Evolutionary conservation across 53 echinoderm and acorn worm genomes (phyloP).

Genomic region (Pentamera pediparva): DNA sequence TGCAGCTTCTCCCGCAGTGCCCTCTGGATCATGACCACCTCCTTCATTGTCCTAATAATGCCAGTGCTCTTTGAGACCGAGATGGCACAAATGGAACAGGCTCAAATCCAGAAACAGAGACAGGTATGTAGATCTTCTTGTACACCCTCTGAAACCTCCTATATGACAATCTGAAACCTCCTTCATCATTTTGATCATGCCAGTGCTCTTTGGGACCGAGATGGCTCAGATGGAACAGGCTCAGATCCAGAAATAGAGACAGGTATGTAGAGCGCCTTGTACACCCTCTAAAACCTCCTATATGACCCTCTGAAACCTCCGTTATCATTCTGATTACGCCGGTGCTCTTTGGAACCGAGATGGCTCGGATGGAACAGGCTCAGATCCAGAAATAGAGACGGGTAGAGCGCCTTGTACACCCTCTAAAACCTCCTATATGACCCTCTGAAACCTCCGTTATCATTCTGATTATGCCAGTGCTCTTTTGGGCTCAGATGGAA

Average conservation of each 20-base stretch:
- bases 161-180: too few relatives aligned
- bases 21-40: constrained; percentile 79
- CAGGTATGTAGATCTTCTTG: too few relatives aligned
- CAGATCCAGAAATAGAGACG: constrained; percentile 96
- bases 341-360: constrained; percentile 83
- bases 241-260: constrained; percentile 93
- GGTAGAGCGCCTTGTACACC: too few relatives aligned
- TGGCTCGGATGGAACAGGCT: constrained; percentile 97
- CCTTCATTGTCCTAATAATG: constrained; percentile 79
- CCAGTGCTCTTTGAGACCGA: constrained; percentile 89
- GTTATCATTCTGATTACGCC: constrained; percentile 84
- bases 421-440: too few relatives aligned
- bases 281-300: too few relatives aligned
- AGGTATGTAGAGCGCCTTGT: too few relatives aligned
- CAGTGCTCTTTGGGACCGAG: constrained; percentile 84
- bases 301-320: too few relatives aligned
- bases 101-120: constrained; percentile 92
- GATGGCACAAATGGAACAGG: constrained; percentile 98
- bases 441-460: neutral
- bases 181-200: constrained; percentile 79
- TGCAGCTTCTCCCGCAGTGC: constrained; percentile 86
- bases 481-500: too few relatives aligned
- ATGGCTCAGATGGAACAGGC: constrained; percentile 99
- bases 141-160: too few relatives aligned
- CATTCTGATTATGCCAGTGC: too few relatives aligned